Evolutionary conservation across 2,797 vertebrate genomes (phyloP).

Genomic region (Pipistrellus pygmaeus): DNA sequence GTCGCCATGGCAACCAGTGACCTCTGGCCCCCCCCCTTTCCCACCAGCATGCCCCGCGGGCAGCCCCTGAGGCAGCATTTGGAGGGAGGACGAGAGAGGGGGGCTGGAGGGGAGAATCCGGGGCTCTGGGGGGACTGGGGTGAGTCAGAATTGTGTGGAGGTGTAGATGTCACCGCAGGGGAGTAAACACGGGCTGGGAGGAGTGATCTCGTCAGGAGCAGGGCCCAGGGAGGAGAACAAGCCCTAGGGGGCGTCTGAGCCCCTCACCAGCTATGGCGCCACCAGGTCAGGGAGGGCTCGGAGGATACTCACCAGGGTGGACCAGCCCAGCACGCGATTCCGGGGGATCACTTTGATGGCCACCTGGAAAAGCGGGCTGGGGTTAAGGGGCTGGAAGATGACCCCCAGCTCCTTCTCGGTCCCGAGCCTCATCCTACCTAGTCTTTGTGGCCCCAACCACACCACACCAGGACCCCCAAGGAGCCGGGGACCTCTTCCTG

Average conservation of each 20-base stretch:
- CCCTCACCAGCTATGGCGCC: constrained; percentile 26
- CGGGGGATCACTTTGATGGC: constrained; percentile 91
- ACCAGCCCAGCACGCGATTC: constrained; percentile 90
- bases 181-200: constrained; percentile 67
- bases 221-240: constrained; percentile 21
- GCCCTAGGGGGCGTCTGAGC: not conserved
- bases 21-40: constrained; percentile 73
- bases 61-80: constrained; percentile 65
- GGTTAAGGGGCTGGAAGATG: constrained; percentile 8
- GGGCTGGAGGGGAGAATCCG: constrained; percentile 42
- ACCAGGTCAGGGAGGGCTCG: constrained; percentile 25
- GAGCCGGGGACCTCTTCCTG: not conserved
- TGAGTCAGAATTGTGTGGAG: constrained; percentile 68
- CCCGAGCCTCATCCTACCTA: constrained; percentile 23
- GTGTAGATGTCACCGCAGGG: constrained; percentile 54
- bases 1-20: constrained; percentile 77
- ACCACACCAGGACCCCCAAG: not conserved
- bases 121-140: constrained; percentile 8
- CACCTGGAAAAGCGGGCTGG: constrained; percentile 86
- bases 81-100: constrained; percentile 41
- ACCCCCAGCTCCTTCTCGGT: not conserved
- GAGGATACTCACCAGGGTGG: constrained; percentile 89
- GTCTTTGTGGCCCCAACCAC: constrained; percentile 37
- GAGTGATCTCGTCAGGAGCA: constrained; percentile 55
- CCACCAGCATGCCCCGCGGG: constrained; percentile 72